Evolutionary conservation across 2,888 invertebrate genomes (phyloP), one percentile per base, ranked within the genome.

Genomic region (Sialis lutaria): DNA sequence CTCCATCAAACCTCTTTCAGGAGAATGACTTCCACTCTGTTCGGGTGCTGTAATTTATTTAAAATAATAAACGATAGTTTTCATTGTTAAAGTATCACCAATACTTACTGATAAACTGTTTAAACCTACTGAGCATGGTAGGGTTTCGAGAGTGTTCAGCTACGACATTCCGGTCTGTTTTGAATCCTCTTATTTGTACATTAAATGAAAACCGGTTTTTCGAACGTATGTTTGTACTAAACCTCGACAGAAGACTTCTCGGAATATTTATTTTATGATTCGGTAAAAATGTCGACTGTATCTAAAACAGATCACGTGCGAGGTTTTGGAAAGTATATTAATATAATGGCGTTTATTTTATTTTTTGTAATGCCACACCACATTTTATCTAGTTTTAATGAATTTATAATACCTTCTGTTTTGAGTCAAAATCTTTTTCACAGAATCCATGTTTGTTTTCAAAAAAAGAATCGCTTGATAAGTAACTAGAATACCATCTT

Each of bases 111-210:
- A 74, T 58, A 33, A 63, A 58, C 50, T 75, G 74, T 68, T 77
- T 78, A 51, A 85, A 64, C 61, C 85, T 69, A 52, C 74, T 70
- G n/a, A 76, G 63, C 45, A 85, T 59, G 37, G 78, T 73, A 1
- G 86, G 83, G 64, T 85, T 86, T 54, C 86, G 67, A 53, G 76
- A 72, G 44, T 74, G 59, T 55, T 87, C 87, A 0, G 82, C 76
- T 53, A 75, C 72, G 32, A 82, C 69, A 51, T 74, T 77, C 46
- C 87, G 69, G 53, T 84, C 79, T 0, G 88, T 89, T 67, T 88
- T 89, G 62, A 90, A 90, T 35, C 76, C 75, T 45, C 89, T 73
- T 12, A 75, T 69, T 61, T 81, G 80, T 13, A 75, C 60, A 55
- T 67, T 65, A 50, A 62, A 64, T 10, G 54, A 54, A 52, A 60